phyloP scores from a whole-genome alignment of 2,888 invertebrate species.

The Spodoptera littoralis region DNA sequence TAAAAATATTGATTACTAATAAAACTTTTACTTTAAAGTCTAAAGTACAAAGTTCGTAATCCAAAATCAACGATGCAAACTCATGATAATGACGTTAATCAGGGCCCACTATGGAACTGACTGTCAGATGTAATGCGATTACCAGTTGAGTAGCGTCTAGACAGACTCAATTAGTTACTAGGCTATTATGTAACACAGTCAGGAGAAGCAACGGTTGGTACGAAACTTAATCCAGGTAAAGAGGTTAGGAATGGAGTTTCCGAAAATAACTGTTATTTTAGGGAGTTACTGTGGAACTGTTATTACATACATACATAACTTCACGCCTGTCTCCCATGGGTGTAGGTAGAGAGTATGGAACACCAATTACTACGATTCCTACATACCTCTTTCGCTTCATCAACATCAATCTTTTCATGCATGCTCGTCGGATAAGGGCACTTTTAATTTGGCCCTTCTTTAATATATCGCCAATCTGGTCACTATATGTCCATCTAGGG shows the following conservation, averaged over 20 bases:
- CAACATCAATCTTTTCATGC: too few species aligned
- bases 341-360: too few species aligned
- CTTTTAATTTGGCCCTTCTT: too few species aligned
- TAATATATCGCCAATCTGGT: too few species aligned
- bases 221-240: constrained; percentile 30
- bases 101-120: constrained; percentile 20
- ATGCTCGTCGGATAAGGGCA: too few species aligned
- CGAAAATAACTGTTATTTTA: constrained; percentile 21
- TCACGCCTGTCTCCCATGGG: too few species aligned
- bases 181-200: constrained; percentile 51
- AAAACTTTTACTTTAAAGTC: too few species aligned
- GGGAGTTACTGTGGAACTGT: neutral
- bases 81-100: constrained; percentile 39
- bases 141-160: constrained; percentile 55
- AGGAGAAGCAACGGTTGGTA: constrained; percentile 30
- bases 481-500: too few species aligned
- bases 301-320: too few species aligned
- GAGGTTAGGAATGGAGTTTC: constrained; percentile 4
- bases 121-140: constrained; percentile 47
- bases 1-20: too few species aligned
- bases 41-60: neutral
- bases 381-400: too few species aligned
- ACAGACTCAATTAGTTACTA: constrained; percentile 54
- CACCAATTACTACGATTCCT: too few species aligned
- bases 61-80: constrained; percentile 18